These are phyloP conservation scores for Tachuris rubrigastra DNA, from an alignment of 2,113 vertebrate genomes.

Conservation along the genomic window DNA sequence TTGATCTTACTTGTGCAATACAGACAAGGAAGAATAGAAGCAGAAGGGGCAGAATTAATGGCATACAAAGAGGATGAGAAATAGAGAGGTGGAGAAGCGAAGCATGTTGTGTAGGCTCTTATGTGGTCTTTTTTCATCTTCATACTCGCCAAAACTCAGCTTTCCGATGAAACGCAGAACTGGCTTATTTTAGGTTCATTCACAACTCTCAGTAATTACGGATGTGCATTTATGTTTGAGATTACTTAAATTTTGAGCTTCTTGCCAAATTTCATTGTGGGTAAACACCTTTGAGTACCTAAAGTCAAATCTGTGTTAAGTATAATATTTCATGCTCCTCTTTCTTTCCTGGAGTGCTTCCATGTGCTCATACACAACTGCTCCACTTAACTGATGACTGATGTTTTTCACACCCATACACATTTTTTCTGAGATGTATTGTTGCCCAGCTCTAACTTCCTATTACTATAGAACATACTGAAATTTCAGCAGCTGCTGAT, in stretches of 20 bases:
- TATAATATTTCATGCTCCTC: not conserved
- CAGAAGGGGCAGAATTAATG: not conserved
- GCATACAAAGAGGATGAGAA: not conserved
- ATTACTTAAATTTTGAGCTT: not conserved
- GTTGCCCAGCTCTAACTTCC: not conserved
- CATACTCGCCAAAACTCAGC: not conserved
- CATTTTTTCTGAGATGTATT: not conserved
- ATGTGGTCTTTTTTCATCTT: not conserved
- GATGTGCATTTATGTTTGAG: not conserved
- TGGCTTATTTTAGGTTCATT: not conserved
- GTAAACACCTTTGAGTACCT: conserved; percentile 5
- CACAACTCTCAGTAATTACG: not conserved
- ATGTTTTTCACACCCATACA: not conserved
- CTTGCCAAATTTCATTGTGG: not conserved
- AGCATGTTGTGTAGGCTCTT: not conserved
- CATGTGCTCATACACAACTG: not conserved
- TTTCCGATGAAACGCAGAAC: not conserved
- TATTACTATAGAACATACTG: not conserved
- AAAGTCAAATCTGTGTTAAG: not conserved
- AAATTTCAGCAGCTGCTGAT: not conserved
- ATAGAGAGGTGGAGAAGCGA: not conserved
- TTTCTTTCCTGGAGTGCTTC: conserved; percentile 23
- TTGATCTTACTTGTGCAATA: not conserved
- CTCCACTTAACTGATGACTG: not conserved
- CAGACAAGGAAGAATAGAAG: not conserved